Evolutionary conservation across 2,888 invertebrate genomes (phyloP), one percentile per base, ranked within the genome.

Genomic region (Cephus rjabovi): DNA sequence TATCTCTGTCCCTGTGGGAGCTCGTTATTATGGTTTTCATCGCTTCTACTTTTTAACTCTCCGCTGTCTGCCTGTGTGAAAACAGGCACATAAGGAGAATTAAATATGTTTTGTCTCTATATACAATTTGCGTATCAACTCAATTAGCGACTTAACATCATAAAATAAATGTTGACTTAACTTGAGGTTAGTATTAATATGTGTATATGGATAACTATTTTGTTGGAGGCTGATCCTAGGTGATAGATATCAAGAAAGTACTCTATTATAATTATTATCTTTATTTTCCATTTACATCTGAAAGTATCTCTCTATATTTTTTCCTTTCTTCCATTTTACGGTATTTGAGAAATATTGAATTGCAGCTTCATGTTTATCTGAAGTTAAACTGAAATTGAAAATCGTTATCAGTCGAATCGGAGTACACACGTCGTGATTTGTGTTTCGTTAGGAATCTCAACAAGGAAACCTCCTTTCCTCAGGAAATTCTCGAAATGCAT

Each of bases 271-370:
- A 56, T 56, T 15, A 56, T 23, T 56, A 56, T 23, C 56, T 56
- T 23, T 23, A 23, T 23, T 23, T 56, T 2, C 1, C 23, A 56
- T 15, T 56, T 2, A 23, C 9, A 56, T 23, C 23, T 35, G 9
- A 23, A 56, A 23, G 9, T 1, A 23, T 56, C 40, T 40, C 6
- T 6, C 40, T 40, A 4, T 15, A 9, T 23, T 15, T 2, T 79
- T 79, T 74, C 75, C 40, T 75, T 23, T 33, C 12, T 73, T 75
- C 23, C 12, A 74, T 34, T 78, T 81, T 75, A 78, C 70, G 15
- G 73, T 69, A 78, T 80, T 81, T 75, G 74, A 78, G 74, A 73
- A 75, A 34, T 68, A 70, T 75, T 75, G 31, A 35, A 40, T 34
- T n/a, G 23, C 56, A 33, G 1, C 34, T 4, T 74, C 34, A 30